These are phyloP conservation scores for Apis mellifera DNA, from an alignment of 1,140 invertebrate genomes.

Conservation along the genomic window DNA sequence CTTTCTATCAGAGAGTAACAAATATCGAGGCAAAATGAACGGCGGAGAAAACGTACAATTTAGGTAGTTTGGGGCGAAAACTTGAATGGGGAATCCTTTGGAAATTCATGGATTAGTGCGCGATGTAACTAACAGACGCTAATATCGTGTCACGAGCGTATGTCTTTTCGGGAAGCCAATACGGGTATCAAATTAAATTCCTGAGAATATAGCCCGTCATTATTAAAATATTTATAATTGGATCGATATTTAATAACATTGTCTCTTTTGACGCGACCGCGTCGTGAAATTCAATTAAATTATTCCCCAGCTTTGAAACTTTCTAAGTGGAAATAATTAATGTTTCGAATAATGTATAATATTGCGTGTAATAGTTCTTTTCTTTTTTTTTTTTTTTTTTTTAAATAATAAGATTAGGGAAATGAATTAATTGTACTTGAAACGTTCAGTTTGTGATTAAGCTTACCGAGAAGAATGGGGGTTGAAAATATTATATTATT, in stretches of 20 bases:
- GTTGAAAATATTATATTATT: too few species aligned
- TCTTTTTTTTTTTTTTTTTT: too few species aligned
- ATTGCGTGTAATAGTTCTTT: too few species aligned
- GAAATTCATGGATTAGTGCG: constrained; percentile 14
- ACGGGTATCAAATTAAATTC: background rate
- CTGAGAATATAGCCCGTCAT: background rate
- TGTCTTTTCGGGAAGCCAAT: background rate
- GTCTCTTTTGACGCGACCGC: background rate
- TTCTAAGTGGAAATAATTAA: background rate
- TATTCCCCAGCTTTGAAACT: background rate
- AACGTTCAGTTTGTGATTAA: too few species aligned
- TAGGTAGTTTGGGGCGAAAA: constrained; percentile 5
- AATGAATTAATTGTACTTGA: too few species aligned
- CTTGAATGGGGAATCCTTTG: background rate
- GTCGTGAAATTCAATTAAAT: background rate
- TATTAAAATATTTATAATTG: background rate
- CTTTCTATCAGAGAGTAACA: too few species aligned
- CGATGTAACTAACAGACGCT: background rate
- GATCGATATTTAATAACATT: background rate
- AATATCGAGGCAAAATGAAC: constrained; percentile 9
- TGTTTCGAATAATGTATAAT: background rate
- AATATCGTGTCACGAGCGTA: background rate
- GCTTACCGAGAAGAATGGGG: rapidly evolving
- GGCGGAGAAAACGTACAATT: constrained; percentile 7
- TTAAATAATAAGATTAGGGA: too few species aligned